phyloP scores from a whole-genome alignment of 2,888 invertebrate genomes.

The Hirtodrosophila histrioides region DNA sequence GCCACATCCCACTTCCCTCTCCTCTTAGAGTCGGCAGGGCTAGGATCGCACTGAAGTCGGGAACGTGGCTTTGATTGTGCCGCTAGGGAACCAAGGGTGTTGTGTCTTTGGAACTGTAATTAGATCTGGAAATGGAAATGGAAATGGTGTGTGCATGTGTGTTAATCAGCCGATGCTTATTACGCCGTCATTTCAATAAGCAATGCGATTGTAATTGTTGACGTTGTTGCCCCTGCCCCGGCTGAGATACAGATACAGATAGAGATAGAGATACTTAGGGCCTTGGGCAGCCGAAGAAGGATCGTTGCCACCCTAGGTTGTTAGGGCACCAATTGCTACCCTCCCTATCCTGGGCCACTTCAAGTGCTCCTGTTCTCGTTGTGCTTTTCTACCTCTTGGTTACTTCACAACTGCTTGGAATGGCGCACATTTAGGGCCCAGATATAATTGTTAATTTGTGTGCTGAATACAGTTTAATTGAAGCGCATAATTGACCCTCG shows the following conservation, averaged over 20 bases:
- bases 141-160: conserved; percentile 19
- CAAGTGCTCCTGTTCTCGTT: conserved; percentile 20
- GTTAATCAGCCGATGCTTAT: conserved; percentile 38
- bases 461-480: conserved; percentile 80
- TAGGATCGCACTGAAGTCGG: too few species aligned
- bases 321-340: conserved; percentile 17
- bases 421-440: conserved; percentile 38
- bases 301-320: conserved; percentile 38
- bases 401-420: conserved; percentile 10
- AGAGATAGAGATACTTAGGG: background rate
- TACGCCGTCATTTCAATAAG: conserved; percentile 25
- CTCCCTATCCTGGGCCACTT: conserved; percentile 29
- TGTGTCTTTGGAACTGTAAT: conserved; percentile 6
- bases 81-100: background rate
- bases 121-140: conserved; percentile 17
- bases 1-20: too few species aligned
- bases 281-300: conserved; percentile 6
- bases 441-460: conserved; percentile 69
- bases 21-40: too few species aligned
- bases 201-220: conserved; percentile 27
- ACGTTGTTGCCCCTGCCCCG: conserved; percentile 12
- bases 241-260: too few species aligned
- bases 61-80: conserved; percentile 16
- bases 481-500: conserved; percentile 69
- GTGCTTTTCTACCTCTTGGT: conserved; percentile 10